A percentile compares a stretch with the other conserved stretches of the same genome.
phyloP scores from a whole-genome alignment of 2,113 vertebrate species.

The Xenopus laevis region DNA sequence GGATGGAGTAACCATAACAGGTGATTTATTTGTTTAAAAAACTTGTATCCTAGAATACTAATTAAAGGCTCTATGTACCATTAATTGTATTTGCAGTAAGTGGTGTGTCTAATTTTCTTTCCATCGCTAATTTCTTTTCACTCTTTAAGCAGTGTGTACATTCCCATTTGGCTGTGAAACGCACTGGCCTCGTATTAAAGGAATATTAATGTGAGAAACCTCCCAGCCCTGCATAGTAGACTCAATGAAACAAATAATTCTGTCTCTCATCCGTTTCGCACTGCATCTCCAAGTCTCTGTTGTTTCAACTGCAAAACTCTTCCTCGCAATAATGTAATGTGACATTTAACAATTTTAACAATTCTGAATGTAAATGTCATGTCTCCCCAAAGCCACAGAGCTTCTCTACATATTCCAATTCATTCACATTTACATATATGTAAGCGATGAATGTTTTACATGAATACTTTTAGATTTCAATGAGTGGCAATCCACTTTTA shows the following conservation, averaged over 20 bases:
- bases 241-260: slow-evolving; percentile 16
- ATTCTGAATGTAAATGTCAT: neutral
- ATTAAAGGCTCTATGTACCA: neutral
- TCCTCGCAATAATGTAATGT: slow-evolving; percentile 20
- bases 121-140: slow-evolving; percentile 10
- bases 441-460: no score
- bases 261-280: slow-evolving; percentile 22
- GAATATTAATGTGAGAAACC: slow-evolving; percentile 33
- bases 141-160: neutral
- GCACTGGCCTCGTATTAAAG: slow-evolving; percentile 28
- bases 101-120: slow-evolving; percentile 17
- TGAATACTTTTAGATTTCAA: no score
- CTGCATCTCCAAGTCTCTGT: slow-evolving; percentile 8
- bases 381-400: slow-evolving; percentile 1
- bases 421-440: no score
- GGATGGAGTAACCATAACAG: neutral
- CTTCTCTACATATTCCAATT: no score
- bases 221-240: slow-evolving; percentile 1
- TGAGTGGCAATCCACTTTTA: no score
- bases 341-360: neutral
- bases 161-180: slow-evolving; percentile 34
- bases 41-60: slow-evolving; percentile 18
- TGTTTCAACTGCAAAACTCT: slow-evolving; percentile 2
- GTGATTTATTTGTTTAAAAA: neutral
- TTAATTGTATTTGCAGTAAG: neutral